Base-by-base conservation (phyloP, 1,140 invertebrate species). In the Musca vetustissima region DNA sequence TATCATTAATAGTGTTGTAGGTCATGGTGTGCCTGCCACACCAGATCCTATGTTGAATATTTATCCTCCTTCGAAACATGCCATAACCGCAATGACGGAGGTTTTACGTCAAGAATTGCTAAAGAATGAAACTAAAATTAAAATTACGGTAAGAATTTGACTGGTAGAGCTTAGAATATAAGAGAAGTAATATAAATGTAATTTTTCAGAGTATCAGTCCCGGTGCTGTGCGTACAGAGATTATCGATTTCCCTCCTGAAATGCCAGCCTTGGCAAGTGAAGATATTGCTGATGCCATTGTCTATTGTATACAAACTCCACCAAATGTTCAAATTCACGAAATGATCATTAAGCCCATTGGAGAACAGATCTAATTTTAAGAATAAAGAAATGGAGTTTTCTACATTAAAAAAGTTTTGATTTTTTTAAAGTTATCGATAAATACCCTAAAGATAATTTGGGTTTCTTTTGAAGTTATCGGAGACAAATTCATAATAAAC, bases 31-130 rank as follows among this genome's bases (percentile, higher is more conserved):
- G 1, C 83, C 85, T 55, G n/a, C n/a, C n/a, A n/a, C n/a, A n/a
- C 1, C 72, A 6, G 70, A 48, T 36, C 28, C 28, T 4, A 28
- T 28, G 28, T 17, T 72, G 1, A 84, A 75, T 73, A 76, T 90
- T 47, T 93, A 93, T 76, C 71, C 85, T 1, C 85, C 88, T 7
- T 88, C 87, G 17, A 93, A 93, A 84, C 86, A 87, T 81, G 91
- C 89, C 0, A 78, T 93, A 1, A 90, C 87, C 2, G 89, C 87
- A 0, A 80, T 93, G 70, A 86, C 87, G 1, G 85, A 89, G 68
- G 86, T 88, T 0, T 73, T 92, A 4, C 79, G 88, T 32, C 85
- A 86, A 32, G 92, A 94, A 79, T 83, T 94, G 32, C 76, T 82
- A 0, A 73, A 77, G 4, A 75, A 82, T n/a, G 85, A 87, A 22